phyloP scores from a whole-genome alignment of 2,797 vertebrate genomes.

The Oophaga sylvatica region DNA sequence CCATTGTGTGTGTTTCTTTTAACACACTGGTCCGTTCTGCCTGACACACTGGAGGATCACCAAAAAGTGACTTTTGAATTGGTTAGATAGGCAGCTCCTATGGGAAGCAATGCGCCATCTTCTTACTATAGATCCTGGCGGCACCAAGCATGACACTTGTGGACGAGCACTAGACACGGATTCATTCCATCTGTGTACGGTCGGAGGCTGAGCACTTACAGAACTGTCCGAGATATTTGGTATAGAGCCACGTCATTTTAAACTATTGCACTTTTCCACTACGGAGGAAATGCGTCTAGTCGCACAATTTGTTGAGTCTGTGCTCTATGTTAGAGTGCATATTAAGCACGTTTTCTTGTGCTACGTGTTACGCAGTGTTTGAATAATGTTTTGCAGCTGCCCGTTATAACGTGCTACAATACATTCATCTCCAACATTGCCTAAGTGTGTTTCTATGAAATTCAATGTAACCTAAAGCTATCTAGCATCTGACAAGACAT shows the following conservation, averaged over 20 bases:
- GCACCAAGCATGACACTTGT: neutral
- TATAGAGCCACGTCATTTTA: constrained; percentile 64
- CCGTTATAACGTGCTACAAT: constrained; percentile 18
- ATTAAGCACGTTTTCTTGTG: constrained; percentile 88
- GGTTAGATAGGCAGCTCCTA: neutral
- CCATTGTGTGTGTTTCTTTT: constrained; percentile 66
- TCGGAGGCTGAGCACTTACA: neutral
- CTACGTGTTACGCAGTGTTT: constrained; percentile 76
- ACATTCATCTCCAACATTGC: constrained; percentile 37
- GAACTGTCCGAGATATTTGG: constrained; percentile 30
- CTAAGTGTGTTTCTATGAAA: constrained; percentile 43
- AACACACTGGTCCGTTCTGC: constrained; percentile 39
- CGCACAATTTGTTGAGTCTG: constrained; percentile 77
- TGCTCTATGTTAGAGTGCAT: constrained; percentile 99
- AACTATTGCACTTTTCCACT: constrained; percentile 68
- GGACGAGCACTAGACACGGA: constrained; percentile 19
- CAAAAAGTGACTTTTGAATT: neutral
- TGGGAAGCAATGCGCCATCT: constrained; percentile 7
- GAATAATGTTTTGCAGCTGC: constrained; percentile 40
- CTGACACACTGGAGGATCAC: neutral
- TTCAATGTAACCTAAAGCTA: constrained; percentile 27
- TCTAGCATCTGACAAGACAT: constrained; percentile 9
- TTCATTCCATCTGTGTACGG: constrained; percentile 42
- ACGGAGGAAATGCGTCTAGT: constrained; percentile 72
- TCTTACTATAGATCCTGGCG: constrained; percentile 1